Evolutionary conservation across 1,140 invertebrate genomes (phyloP).

Genomic region (Megalonaias nervosa): DNA sequence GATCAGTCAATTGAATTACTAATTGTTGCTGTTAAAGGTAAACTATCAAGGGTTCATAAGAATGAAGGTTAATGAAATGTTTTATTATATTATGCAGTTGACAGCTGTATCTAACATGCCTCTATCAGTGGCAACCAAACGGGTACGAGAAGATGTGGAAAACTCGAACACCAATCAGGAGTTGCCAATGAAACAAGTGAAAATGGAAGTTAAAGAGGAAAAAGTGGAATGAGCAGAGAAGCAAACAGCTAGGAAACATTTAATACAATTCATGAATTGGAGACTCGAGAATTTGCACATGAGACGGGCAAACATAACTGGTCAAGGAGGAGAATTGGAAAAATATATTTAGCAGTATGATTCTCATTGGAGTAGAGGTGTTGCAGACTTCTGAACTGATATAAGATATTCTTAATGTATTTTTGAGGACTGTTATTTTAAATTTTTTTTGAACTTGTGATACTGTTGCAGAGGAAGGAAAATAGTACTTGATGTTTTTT

Average conservation of each 20-base stretch:
- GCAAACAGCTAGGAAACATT: background rate
- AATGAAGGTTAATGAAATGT: background rate
- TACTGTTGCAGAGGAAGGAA: too few species aligned
- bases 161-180: slow-evolving; percentile 25
- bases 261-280: background rate
- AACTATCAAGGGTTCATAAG: background rate
- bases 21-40: too few species aligned
- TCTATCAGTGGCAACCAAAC: slow-evolving; percentile 43
- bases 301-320: background rate
- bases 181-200: slow-evolving; percentile 41
- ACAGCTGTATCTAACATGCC: slow-evolving; percentile 43
- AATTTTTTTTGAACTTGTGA: too few species aligned
- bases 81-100: slow-evolving; percentile 25
- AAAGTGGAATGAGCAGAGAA: background rate
- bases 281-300: background rate
- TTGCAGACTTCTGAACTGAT: too few species aligned
- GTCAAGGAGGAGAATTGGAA: too few species aligned
- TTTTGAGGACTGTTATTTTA: too few species aligned
- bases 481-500: too few species aligned
- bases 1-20: too few species aligned
- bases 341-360: too few species aligned
- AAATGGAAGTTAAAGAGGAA: slow-evolving; percentile 41
- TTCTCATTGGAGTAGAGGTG: too few species aligned
- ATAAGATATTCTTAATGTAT: too few species aligned
- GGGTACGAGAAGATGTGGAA: slow-evolving; percentile 40